phyloP scores from a whole-genome alignment of 1,140 invertebrate genomes.

The Drosophila yakuba region DNA sequence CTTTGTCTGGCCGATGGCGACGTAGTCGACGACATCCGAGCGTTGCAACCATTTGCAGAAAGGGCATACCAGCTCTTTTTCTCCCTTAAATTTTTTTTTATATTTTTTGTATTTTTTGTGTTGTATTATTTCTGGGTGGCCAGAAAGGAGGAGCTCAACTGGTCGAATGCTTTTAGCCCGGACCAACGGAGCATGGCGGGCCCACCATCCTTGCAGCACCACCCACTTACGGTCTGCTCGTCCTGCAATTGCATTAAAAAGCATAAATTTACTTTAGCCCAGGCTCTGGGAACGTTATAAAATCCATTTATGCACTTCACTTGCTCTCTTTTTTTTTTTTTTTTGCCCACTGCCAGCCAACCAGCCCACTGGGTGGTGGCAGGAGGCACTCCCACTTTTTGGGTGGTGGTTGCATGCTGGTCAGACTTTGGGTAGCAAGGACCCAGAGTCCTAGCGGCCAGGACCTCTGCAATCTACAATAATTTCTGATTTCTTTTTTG shows the following conservation, averaged over 20 bases:
- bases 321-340: conserved; percentile 63
- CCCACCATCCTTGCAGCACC: conserved; percentile 32
- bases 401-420: conserved; percentile 73
- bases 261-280: conserved; percentile 83
- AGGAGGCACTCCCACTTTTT: conserved; percentile 8
- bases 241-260: conserved; percentile 83
- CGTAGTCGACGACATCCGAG: conserved; percentile 44
- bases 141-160: conserved; percentile 15
- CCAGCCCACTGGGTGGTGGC: background rate
- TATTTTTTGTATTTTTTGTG: background rate
- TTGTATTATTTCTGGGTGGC: conserved; percentile 12
- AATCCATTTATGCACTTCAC: conserved; percentile 83
- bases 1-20: conserved; percentile 69
- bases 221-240: conserved; percentile 79
- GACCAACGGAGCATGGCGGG: conserved; percentile 62
- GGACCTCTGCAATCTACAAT: conserved; percentile 74
- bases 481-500: conserved; percentile 80
- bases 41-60: conserved; percentile 41
- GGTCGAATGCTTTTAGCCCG: conserved; percentile 65
- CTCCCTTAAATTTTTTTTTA: conserved; percentile 6
- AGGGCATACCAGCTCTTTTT: conserved; percentile 7
- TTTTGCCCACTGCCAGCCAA: too few relatives aligned
- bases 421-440: conserved; percentile 40
- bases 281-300: conserved; percentile 73
- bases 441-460: conserved; percentile 16